Percentiles rank a stretch among this genome's conserved stretches.
Conservation (phyloP, 2,797 vertebrate genomes). For the Cuniculus paca region DNA sequence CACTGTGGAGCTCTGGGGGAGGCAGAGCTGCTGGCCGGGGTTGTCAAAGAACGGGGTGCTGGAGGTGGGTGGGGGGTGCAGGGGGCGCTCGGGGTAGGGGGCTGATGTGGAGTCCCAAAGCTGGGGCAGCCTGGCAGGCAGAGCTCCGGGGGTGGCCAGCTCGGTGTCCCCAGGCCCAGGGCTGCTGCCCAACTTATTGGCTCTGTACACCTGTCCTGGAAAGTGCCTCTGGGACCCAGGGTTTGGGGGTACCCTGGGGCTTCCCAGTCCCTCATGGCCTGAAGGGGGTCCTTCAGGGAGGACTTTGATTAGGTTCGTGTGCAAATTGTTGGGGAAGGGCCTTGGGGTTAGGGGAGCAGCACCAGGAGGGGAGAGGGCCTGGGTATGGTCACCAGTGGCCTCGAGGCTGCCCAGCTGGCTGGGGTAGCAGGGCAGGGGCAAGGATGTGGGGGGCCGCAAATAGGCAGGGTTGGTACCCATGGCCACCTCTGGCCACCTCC, state of each 20-base stretch:
- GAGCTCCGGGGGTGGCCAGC: constrained; percentile 84
- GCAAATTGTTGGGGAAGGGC: constrained; percentile 91
- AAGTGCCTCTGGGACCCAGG: constrained; percentile 94
- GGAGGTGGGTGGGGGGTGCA: constrained; percentile 70
- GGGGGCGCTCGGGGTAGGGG: constrained; percentile 88
- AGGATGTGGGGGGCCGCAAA: constrained; percentile 85
- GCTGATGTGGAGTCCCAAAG: constrained; percentile 93
- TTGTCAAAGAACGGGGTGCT: constrained; percentile 91
- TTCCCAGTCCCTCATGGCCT: constrained; percentile 88
- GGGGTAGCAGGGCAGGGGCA: constrained; percentile 88
- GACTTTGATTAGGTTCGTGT: constrained; percentile 89
- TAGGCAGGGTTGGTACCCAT: constrained; percentile 89
- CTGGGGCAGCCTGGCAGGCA: constrained; percentile 89
- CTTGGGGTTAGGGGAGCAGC: constrained; percentile 90
- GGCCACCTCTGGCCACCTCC: constrained; percentile 90
- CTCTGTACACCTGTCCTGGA: constrained; percentile 91
- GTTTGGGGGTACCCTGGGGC: constrained; percentile 91
- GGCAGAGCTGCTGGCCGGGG: constrained; percentile 91
- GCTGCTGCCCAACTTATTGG: constrained; percentile 87
- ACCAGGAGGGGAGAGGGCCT: constrained; percentile 91
- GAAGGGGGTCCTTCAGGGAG: constrained; percentile 91
- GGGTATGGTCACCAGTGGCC: constrained; percentile 90
- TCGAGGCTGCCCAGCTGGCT: constrained; percentile 85
- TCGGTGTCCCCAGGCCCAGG: constrained; percentile 92
- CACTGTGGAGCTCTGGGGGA: constrained; percentile 91